Conservation (phyloP, 1,140 invertebrate genomes). For the Drosophila pseudoananassae region DNA sequence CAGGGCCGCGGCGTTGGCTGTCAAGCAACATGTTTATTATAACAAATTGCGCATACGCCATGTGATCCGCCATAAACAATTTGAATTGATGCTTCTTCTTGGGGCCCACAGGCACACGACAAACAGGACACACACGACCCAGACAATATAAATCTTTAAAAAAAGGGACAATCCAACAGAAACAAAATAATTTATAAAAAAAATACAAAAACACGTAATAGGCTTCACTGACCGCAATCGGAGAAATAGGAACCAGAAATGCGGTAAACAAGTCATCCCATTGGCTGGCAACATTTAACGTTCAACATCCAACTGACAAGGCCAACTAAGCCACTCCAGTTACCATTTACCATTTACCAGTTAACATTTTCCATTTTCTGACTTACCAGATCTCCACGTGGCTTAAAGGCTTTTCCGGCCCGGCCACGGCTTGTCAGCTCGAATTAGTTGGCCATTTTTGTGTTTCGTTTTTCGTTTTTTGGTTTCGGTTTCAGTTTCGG, state of each 20-base stretch:
- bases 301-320: constrained; percentile 54
- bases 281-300: constrained; percentile 49
- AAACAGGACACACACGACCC: not conserved
- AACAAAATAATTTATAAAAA: not conserved
- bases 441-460: constrained; percentile 64
- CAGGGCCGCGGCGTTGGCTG: constrained; percentile 33
- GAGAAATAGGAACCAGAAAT: constrained; percentile 14
- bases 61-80: constrained; percentile 70
- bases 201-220: constrained; percentile 7
- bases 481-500: constrained; percentile 24
- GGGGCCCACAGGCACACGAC: not conserved
- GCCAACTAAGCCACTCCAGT: constrained; percentile 47
- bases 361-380: constrained; percentile 1
- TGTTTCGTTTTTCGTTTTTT: constrained; percentile 6
- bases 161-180: constrained; percentile 2
- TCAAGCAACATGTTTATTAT: constrained; percentile 78
- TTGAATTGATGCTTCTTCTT: constrained; percentile 56
- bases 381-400: constrained; percentile 31
- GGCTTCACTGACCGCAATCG: constrained; percentile 33
- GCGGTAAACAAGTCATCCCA: constrained; percentile 14
- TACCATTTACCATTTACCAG: not conserved
- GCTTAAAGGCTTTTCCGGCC: constrained; percentile 64
- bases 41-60: constrained; percentile 78
- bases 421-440: constrained; percentile 65
- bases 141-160: constrained; percentile 63